Evolutionary conservation across 2,888 invertebrate genomes (phyloP), one percentile per base, ranked within the genome.

Genomic region (Synergus gifuensis): DNA sequence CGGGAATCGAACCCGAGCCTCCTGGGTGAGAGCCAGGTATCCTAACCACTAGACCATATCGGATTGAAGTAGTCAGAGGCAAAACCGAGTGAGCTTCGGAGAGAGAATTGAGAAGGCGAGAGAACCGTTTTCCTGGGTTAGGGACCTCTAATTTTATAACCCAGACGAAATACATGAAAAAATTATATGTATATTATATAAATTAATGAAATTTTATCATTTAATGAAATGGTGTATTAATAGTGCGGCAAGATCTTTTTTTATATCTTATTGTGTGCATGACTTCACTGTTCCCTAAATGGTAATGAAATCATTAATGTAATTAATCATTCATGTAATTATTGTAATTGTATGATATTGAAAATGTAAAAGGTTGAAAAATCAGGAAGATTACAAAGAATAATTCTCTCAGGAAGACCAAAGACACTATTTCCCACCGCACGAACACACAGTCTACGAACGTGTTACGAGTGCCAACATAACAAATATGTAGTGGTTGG

Each of bases 1-100:
- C 94, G 94, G 94, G 94, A 94, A 94, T 94, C 93, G 94, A 94
- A 94, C 94, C 94, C 94, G 94, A 93, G 93, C 94, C 94, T 94
- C 93, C 93, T 93, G 93, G 93, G 93, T 94, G 94, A 94, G 92
- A 94, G 92, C 94, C 94, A 94, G 93, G 93, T 94, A 94, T 94
- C 94, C 94, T 94, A 94, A 93, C 94, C 94, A 94, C 94, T 94
- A 94, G 94, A 94, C 94, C 93, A 94, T 94, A 94, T 80, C 84
- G 83, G 84, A 84, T 46, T 9, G 14, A 4, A 22, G 16, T 4
- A 40, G 1, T 54, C 2, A 1, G 8, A n/a, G 0, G 54, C 8
- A 8, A n/a, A 54, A n/a, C n/a, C n/a, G n/a, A n/a, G 2, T n/a
- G 8, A 2, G 54, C 54, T 54, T 9, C 5, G n/a, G 54, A 54